phyloP scores from a whole-genome alignment of 2,113 vertebrate genomes.

The Fulmarus glacialis region DNA sequence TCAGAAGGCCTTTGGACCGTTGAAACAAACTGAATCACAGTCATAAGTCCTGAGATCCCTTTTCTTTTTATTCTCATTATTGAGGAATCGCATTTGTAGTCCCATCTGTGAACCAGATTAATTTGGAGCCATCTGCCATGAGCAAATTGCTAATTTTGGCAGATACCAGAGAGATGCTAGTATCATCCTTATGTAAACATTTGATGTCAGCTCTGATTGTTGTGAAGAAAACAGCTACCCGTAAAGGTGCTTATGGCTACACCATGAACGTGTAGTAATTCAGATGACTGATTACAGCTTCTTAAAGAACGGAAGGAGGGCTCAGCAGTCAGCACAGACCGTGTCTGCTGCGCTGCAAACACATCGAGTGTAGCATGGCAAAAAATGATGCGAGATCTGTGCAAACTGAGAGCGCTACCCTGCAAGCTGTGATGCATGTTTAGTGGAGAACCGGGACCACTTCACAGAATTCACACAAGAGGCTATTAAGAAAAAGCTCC shows the following conservation, averaged over 20 bases:
- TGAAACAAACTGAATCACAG: neutral
- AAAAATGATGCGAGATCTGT: accelerated
- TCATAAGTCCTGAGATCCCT: neutral
- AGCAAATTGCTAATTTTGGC: slow-evolving; percentile 67
- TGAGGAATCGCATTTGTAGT: slow-evolving; percentile 55
- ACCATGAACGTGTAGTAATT: neutral
- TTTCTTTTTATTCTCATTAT: neutral
- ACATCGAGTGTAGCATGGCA: neutral
- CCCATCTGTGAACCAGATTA: slow-evolving; percentile 72
- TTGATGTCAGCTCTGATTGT: slow-evolving; percentile 41
- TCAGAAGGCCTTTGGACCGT: neutral
- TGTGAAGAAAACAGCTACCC: slow-evolving; percentile 32
- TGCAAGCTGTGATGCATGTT: neutral
- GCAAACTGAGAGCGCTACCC: neutral
- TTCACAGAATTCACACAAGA: neutral
- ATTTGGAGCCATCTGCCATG: slow-evolving; percentile 73
- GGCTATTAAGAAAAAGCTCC: neutral
- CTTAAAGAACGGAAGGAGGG: neutral
- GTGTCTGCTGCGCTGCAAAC: neutral
- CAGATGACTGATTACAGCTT: neutral
- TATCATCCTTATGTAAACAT: slow-evolving; percentile 41
- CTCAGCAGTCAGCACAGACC: neutral
- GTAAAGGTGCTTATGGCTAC: neutral
- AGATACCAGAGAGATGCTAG: slow-evolving; percentile 47
- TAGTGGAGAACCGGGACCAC: accelerated